Base-by-base conservation (phyloP, 1,140 invertebrate species). In the Drosophila guanche region DNA sequence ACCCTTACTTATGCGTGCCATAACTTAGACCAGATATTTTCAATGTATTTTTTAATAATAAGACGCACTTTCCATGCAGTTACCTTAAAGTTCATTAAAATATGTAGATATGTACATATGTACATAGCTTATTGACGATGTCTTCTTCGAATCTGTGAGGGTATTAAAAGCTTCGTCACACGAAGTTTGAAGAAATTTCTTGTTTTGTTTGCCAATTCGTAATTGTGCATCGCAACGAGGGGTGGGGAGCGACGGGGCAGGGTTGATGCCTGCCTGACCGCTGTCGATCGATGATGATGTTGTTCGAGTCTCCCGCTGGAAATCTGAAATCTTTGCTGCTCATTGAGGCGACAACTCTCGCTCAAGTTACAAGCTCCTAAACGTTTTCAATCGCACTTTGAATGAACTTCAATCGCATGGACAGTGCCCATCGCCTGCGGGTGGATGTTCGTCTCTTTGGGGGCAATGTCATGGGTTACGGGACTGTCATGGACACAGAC, bases 381-480 rank as follows among this genome's bases (percentile, higher is more conserved):
- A 5, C 37, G 41, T 29, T 33, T 53, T 54, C 59, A 20, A 41
- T 20, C 10, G 54, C 51, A 8, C 16, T 48, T 47, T 33, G 20
- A 33, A 90, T 90, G 88, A 86, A 90, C 69, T 90, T 90, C 16
- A 90, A 90, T 89, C 83, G 88, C 50, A 78, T 78, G 70, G 77
- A 90, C 23, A 88, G 67, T 23, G 55, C 70, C 37, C 73, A 84
- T 53, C 73, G 88, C 16, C 40, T 90, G n/a, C 43, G 48, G 14
- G 79, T 84, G 5, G 88, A 90, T 53, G 59, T 57, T 2, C 69
- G 65, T 23, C 65, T 90, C 0, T 90, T 84, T 57, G 88, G 88
- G 5, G 54, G 46, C 8, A 46, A 66, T 52, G 52, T 81, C 40
- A 51, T 79, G 61, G 51, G 53, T 5, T 27, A 16, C 23, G 50